A percentile compares a stretch with the other conserved stretches of the same genome.
Evolutionary conservation across 30 jellyfish, hydroid and myxozoan genomes (phyloP).

Genomic region (Sanderia malayensis): DNA sequence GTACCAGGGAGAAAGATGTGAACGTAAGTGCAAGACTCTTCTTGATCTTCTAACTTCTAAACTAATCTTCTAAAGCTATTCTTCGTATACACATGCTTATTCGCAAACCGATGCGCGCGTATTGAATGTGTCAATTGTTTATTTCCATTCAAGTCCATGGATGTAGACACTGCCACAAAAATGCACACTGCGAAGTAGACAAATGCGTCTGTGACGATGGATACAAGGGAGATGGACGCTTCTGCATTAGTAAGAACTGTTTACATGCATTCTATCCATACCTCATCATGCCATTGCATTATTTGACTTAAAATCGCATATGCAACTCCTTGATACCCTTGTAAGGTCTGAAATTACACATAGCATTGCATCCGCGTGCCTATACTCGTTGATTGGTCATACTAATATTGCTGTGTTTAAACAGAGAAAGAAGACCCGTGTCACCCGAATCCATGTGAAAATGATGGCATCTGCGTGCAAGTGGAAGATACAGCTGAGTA

Average conservation of each 20-base stretch:
- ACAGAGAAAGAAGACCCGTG: slow-evolving; percentile 79
- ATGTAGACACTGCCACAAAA: slow-evolving; percentile 74
- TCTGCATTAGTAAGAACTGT: slow-evolving; percentile 70
- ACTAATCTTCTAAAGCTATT: no score
- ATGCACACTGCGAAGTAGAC: slow-evolving; percentile 81
- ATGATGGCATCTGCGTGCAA: slow-evolving; percentile 71
- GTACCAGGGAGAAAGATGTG: slow-evolving; percentile 78
- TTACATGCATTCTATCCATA: background rate
- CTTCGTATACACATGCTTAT: no score
- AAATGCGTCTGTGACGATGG: slow-evolving; percentile 95
- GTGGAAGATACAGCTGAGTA: slow-evolving; percentile 64
- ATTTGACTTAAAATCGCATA: no score
- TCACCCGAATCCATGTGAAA: slow-evolving; percentile 91
- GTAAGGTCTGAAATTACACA: no score
- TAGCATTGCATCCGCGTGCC: background rate
- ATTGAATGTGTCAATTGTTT: no score
- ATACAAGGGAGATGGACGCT: slow-evolving; percentile 79
- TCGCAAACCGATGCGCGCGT: no score
- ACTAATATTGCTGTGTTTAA: no score
- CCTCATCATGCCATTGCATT: no score
- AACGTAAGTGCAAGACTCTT: slow-evolving; percentile 54
- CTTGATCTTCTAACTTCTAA: no score
- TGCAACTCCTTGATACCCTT: no score
- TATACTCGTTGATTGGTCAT: no score
- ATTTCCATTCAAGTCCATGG: slow-evolving; percentile 36